phyloP scores from a whole-genome alignment of 2,888 invertebrate species.

The Pseudolycoriella hygida region DNA sequence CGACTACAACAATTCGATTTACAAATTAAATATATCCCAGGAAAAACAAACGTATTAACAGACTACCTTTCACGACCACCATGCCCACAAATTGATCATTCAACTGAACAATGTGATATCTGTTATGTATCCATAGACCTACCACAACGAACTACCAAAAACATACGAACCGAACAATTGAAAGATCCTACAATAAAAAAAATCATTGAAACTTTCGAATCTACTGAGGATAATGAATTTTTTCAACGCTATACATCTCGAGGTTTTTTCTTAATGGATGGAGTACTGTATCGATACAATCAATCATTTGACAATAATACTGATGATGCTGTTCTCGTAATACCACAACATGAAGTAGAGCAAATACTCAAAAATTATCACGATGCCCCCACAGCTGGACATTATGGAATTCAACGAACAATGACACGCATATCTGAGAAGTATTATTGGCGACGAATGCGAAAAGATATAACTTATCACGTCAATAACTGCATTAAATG shows the following conservation, averaged over 20 bases:
- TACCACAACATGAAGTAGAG: neutral
- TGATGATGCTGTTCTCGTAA: neutral
- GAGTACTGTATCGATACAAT: constrained; percentile 3
- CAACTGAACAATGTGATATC: neutral
- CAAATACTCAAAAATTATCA: neutral
- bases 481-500: too few species aligned
- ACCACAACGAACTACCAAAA: neutral
- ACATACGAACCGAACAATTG: constrained; percentile 11
- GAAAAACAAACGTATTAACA: constrained; percentile 18
- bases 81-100: constrained; percentile 4
- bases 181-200: constrained; percentile 11
- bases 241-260: neutral
- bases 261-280: constrained; percentile 1
- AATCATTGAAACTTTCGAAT: constrained; percentile 12
- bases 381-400: neutral
- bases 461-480: too few species aligned
- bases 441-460: too few species aligned
- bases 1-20: constrained; percentile 22
- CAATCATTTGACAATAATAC: neutral
- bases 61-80: constrained; percentile 11
- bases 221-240: neutral
- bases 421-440: too few species aligned
- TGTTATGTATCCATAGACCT: neutral
- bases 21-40: too few species aligned
- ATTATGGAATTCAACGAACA: too few species aligned